Evolutionary conservation across 92 coral and sea anemone species (phyloP), one percentile per base, ranked within the genome.

Genomic region (Bergia puertoricense): DNA sequence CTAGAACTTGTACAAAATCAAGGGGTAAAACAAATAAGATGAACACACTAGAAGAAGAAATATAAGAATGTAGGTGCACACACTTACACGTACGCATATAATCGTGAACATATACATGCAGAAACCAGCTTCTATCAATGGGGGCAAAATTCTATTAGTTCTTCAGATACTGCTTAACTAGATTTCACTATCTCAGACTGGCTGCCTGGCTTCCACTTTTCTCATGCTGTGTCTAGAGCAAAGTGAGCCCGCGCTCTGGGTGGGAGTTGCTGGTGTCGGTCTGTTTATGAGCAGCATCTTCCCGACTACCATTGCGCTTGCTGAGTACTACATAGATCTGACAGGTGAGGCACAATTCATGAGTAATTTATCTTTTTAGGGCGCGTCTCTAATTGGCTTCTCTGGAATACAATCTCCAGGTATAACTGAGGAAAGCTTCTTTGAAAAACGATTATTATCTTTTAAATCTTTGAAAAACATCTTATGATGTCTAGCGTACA

Each of bases 261-360:
- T 95, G 8, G 99, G 99, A 16, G 96, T 96, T 23, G 93, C 96
- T 59, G 96, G 98, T 11, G 95, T 96, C 66, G 99, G 99, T 13
- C 85, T 97, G 74, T 97, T 97, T 90, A 97, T 97, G 96, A 97
- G 99, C 85, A 97, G 98, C 87, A 98, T 97, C 85, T 97, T 97
- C 90, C 99, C 99, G 30, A 95, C 99, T 82, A 82, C 97, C 90
- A 92, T 97, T 89, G 99, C 99, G 76, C 93, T 97, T 71, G 98
- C 99, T 50, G 99, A 97, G 85, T 87, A 92, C 43, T 97, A 97
- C 92, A 97, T 97, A 69, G 96, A 97, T 39, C 91, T 97, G 57
- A 97, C 99, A 92, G 99, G 99, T 97, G n/a, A 50, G 82, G 14
- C 37, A 1, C 30, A 44, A 43, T 62, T 2, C 20, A 40, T 20